These are phyloP conservation scores for Ectropis grisescens DNA, from an alignment of 1,140 invertebrate species.

Conservation along the genomic window DNA sequence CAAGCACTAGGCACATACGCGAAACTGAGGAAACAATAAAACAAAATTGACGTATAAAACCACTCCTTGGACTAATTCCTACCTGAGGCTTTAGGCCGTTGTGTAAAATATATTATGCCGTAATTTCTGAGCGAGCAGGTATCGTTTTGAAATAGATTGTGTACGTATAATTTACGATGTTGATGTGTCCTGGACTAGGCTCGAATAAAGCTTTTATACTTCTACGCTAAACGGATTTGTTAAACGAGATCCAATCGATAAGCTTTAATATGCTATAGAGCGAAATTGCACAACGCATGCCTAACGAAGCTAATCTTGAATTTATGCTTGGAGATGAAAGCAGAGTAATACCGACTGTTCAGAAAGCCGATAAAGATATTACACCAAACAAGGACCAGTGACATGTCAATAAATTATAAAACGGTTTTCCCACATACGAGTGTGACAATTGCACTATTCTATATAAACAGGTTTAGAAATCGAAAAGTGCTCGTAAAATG, in stretches of 20 bases:
- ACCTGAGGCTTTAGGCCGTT: conserved; percentile 20
- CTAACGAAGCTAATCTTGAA: too few species aligned
- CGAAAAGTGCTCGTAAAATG: conserved; percentile 39
- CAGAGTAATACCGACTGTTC: too few species aligned
- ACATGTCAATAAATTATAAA: too few species aligned
- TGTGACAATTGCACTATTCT: conserved; percentile 25
- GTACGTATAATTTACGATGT: conserved; percentile 8
- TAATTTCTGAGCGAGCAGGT: conserved; percentile 17
- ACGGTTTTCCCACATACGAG: too few species aligned
- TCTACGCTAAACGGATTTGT: too few species aligned
- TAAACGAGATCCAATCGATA: too few species aligned
- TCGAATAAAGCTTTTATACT: too few species aligned
- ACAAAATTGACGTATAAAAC: conserved; percentile 52
- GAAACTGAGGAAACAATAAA: conserved; percentile 54
- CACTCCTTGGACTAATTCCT: conserved; percentile 40
- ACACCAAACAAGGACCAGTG: too few species aligned
- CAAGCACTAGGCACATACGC: conserved; percentile 55
- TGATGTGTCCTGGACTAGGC: conserved; percentile 1
- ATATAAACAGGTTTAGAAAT: conserved; percentile 37
- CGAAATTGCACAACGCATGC: too few species aligned
- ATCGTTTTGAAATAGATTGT: conserved; percentile 13
- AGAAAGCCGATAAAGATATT: too few species aligned
- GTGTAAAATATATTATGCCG: conserved; percentile 32
- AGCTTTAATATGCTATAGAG: too few species aligned
- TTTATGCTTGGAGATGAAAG: too few species aligned